Conservation (phyloP, 2,113 vertebrate species). For the Mus spicilegus region DNA sequence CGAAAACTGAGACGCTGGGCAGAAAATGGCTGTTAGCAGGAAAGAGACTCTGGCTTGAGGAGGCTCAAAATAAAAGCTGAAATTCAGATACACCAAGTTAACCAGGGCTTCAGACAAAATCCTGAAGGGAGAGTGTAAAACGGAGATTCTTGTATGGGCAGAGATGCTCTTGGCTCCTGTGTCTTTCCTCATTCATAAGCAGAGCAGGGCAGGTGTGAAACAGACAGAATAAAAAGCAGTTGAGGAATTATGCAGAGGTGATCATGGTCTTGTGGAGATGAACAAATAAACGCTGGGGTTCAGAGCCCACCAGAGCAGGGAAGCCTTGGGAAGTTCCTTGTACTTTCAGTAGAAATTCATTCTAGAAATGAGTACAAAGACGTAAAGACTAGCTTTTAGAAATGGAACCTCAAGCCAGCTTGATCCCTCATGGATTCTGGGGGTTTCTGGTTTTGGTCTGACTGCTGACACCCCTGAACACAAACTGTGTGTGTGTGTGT, state of each 20-base stretch:
- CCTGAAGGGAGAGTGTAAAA: background rate
- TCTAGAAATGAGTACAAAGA: background rate
- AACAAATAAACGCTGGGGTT: background rate
- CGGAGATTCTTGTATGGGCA: background rate
- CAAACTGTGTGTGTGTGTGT: no score
- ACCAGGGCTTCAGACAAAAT: background rate
- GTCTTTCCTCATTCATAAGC: background rate
- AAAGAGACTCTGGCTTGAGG: background rate
- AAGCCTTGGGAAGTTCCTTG: background rate
- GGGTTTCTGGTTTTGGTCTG: background rate
- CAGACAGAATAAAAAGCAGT: background rate
- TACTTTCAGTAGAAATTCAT: background rate
- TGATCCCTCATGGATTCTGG: background rate
- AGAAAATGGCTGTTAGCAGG: background rate
- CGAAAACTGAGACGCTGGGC: background rate
- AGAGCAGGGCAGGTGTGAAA: background rate
- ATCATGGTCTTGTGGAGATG: background rate
- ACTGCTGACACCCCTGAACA: background rate
- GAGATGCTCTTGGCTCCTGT: background rate
- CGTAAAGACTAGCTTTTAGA: background rate
- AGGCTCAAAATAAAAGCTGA: background rate
- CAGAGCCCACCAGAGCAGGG: background rate
- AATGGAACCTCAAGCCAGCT: background rate
- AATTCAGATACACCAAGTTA: background rate
- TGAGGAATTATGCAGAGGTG: background rate